These are phyloP conservation scores for Tadarida brasiliensis DNA, from an alignment of 2,797 vertebrate species.

Conservation along the genomic window DNA sequence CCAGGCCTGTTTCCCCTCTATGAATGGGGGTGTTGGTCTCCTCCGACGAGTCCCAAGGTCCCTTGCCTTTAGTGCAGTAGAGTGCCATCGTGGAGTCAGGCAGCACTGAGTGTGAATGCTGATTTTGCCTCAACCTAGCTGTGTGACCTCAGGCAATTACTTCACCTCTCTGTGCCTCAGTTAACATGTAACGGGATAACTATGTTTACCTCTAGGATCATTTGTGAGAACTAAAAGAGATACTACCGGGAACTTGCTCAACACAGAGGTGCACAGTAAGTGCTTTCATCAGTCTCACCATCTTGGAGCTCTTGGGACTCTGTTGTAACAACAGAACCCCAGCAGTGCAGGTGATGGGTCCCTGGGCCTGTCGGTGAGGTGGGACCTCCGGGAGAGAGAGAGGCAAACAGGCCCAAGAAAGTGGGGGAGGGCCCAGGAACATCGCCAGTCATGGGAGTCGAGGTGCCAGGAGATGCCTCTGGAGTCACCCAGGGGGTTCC, in stretches of 20 bases:
- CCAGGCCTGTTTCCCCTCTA: not conserved
- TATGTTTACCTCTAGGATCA: conserved; percentile 70
- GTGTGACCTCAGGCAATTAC: not conserved
- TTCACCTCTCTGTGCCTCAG: not conserved
- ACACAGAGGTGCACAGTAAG: conserved; percentile 76
- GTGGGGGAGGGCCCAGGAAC: not conserved
- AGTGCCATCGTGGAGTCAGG: not conserved
- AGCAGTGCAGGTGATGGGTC: not conserved
- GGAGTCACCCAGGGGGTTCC: not conserved
- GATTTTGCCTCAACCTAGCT: not conserved
- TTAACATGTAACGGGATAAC: not conserved
- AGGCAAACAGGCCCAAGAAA: not conserved
- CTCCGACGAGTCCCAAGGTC: not conserved
- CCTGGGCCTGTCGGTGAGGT: not conserved
- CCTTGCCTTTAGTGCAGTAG: too few species aligned
- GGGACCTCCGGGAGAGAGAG: fast-evolving
- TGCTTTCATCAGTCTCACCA: not conserved
- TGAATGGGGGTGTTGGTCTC: not conserved
- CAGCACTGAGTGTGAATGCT: fast-evolving
- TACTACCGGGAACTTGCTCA: not conserved
- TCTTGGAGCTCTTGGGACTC: not conserved
- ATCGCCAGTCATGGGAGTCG: not conserved
- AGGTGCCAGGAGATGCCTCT: not conserved
- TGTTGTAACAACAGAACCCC: not conserved
- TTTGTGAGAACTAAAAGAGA: conserved; percentile 53